These are phyloP conservation scores for Melieria omissa DNA, from an alignment of 2,888 invertebrate genomes.

Conservation along the genomic window DNA sequence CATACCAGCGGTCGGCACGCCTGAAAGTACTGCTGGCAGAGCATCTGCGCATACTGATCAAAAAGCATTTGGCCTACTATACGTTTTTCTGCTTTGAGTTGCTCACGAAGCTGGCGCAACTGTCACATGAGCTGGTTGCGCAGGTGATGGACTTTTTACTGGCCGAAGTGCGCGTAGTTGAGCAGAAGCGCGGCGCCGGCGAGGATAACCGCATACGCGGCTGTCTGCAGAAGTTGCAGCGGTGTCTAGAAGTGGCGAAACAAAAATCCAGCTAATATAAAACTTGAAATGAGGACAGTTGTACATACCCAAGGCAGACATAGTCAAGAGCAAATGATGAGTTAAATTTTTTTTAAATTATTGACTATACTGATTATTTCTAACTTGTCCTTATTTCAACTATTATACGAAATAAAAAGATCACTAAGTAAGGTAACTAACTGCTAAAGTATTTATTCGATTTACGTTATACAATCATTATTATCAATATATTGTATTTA, in stretches of 20 bases:
- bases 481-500: not conserved
- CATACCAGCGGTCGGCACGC: slow-evolving; percentile 48
- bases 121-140: slow-evolving; percentile 54
- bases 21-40: slow-evolving; percentile 51
- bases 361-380: not conserved
- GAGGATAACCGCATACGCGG: slow-evolving; percentile 62
- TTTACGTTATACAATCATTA: not conserved
- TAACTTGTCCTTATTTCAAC: not conserved
- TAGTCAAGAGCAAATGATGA: not conserved
- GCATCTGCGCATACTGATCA: slow-evolving; percentile 57
- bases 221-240: slow-evolving; percentile 53
- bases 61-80: slow-evolving; percentile 64
- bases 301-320: not conserved
- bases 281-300: not conserved
- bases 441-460: no score
- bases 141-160: slow-evolving; percentile 55
- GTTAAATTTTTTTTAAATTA: not conserved
- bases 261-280: not conserved
- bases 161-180: slow-evolving; percentile 59
- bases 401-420: no score
- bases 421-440: no score
- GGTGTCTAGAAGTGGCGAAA: slow-evolving; percentile 28
- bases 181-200: slow-evolving; percentile 63
- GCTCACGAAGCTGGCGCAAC: slow-evolving; percentile 57
- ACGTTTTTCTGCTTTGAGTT: slow-evolving; percentile 65